These are phyloP conservation scores for Scaptomyza pallida DNA, from an alignment of 1,140 invertebrate species.

Conservation along the genomic window DNA sequence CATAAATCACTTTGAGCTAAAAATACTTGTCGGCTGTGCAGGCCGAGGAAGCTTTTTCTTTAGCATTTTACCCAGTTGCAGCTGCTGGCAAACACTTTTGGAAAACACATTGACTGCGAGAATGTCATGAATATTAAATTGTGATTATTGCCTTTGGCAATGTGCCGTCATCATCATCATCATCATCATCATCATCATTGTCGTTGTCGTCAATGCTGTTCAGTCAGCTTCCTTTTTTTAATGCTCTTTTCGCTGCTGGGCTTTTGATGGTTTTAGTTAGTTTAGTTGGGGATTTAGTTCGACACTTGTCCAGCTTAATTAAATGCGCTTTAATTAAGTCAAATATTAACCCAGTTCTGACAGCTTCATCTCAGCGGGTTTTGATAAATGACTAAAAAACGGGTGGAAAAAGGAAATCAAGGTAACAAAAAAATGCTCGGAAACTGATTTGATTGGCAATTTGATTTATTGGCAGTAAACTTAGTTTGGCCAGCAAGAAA, in stretches of 20 bases:
- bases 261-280: conserved; percentile 8
- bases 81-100: conserved; percentile 59
- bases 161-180: conserved; percentile 50
- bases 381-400: conserved; percentile 55
- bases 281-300: conserved; percentile 21
- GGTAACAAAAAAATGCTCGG: conserved; percentile 21
- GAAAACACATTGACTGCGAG: conserved; percentile 77
- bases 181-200: no score
- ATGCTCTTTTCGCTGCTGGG: not conserved
- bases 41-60: conserved; percentile 8
- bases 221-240: not conserved
- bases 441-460: conserved; percentile 68
- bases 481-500: conserved; percentile 44
- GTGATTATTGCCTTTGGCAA: conserved; percentile 77
- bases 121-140: conserved; percentile 80
- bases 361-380: conserved; percentile 20
- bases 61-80: conserved; percentile 39
- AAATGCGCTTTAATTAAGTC: conserved; percentile 73
- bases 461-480: conserved; percentile 75
- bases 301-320: conserved; percentile 54
- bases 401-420: not conserved
- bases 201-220: conserved; percentile 14
- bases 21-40: conserved; percentile 44
- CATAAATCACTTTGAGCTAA: conserved; percentile 25
- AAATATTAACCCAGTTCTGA: conserved; percentile 52